A percentile compares a stretch with the other conserved stretches of the same genome.
These are phyloP conservation scores for Lepilemur ruficaudatus DNA, from an alignment of 2,797 vertebrate species.

Conservation along the genomic window DNA sequence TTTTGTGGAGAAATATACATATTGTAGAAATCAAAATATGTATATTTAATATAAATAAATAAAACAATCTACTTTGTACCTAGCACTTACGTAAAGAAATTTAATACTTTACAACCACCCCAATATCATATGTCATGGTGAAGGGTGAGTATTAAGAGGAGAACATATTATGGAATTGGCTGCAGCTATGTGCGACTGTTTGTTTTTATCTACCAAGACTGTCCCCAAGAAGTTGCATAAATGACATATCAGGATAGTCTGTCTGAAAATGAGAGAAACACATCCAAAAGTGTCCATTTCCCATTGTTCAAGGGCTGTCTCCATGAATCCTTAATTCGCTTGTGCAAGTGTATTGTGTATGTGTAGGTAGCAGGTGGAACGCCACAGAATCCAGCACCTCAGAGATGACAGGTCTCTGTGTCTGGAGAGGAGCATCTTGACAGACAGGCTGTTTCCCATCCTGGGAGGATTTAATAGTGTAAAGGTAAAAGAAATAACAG, in stretches of 20 bases:
- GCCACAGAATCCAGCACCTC: accelerated
- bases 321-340: neutral
- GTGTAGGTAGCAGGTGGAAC: too few relatives aligned
- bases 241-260: neutral
- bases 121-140: neutral
- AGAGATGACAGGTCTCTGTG: accelerated
- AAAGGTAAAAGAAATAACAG: neutral
- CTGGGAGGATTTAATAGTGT: neutral
- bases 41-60: neutral
- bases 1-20: neutral
- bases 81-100: neutral
- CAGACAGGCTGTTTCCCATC: accelerated
- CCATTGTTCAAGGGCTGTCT: neutral
- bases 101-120: neutral
- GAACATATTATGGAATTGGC: neutral
- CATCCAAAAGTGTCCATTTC: neutral
- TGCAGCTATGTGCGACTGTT: neutral
- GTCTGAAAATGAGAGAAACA: neutral
- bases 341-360: too few relatives aligned
- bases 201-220: neutral
- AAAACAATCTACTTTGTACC: neutral
- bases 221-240: neutral
- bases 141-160: neutral
- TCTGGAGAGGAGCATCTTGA: neutral
- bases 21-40: neutral